phyloP scores from a whole-genome alignment of 2,797 vertebrate species.

The Chloroceryle inda region DNA sequence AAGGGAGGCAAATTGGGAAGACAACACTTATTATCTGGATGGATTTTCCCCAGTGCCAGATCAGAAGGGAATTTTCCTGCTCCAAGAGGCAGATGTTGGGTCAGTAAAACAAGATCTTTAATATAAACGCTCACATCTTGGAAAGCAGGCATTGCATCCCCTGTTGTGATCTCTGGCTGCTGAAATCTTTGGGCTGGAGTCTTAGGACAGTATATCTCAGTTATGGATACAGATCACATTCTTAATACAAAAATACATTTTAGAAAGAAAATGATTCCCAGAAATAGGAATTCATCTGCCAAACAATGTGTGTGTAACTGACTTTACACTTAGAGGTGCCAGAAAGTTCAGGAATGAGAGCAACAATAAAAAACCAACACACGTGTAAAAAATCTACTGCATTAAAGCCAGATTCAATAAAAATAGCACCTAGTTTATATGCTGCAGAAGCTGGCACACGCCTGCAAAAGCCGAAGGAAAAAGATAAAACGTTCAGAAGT shows the following conservation, averaged over 20 bases:
- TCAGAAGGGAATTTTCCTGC: background rate
- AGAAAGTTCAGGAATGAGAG: constrained; percentile 69
- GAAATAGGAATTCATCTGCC: constrained; percentile 64
- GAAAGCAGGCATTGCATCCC: background rate
- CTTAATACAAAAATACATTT: constrained; percentile 56
- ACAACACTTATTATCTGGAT: background rate
- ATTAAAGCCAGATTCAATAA: constrained; percentile 72
- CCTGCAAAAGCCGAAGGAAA: background rate
- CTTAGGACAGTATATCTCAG: background rate
- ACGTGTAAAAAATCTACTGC: constrained; percentile 69
- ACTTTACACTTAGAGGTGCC: constrained; percentile 52
- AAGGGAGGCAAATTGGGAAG: background rate
- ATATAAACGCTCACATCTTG: background rate
- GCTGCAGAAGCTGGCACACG: constrained; percentile 56
- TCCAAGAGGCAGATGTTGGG: background rate
- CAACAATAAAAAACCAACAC: constrained; percentile 57
- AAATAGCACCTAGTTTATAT: constrained; percentile 71
- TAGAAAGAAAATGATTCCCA: constrained; percentile 61
- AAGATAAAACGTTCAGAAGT: constrained; percentile 33
- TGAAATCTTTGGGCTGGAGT: background rate
- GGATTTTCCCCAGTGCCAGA: background rate
- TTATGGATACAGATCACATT: constrained; percentile 35
- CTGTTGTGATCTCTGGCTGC: background rate
- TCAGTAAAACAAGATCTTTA: constrained; percentile 8
- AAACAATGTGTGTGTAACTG: constrained; percentile 35